phyloP scores from a whole-genome alignment of 2,797 vertebrate species.

The Gobionotothen gibberifrons region DNA sequence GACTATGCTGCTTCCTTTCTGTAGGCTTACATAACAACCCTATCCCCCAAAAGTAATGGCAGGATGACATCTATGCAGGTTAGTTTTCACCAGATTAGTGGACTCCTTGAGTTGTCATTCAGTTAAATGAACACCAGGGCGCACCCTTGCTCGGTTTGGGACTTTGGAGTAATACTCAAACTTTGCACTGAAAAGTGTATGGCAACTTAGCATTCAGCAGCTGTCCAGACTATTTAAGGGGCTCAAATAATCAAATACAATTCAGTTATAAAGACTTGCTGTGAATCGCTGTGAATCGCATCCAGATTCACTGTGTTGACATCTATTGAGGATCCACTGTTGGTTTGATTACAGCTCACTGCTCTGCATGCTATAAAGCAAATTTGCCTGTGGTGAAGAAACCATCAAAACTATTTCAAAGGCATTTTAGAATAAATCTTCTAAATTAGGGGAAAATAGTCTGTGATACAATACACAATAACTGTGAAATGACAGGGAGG shows the following conservation, averaged over 20 bases:
- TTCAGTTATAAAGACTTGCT: background rate
- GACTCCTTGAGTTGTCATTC: background rate
- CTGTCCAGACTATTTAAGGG: slow-evolving; percentile 8
- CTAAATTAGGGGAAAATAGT: slow-evolving; percentile 7
- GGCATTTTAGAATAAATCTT: slow-evolving; percentile 28
- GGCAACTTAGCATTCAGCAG: slow-evolving; percentile 12
- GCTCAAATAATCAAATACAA: background rate
- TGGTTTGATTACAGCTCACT: slow-evolving; percentile 58
- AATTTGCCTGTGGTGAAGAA: slow-evolving; percentile 49
- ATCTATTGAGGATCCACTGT: slow-evolving; percentile 13
- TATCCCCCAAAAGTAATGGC: background rate
- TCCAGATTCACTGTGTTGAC: background rate
- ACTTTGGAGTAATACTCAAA: background rate
- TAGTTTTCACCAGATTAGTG: background rate
- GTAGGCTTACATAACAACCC: background rate
- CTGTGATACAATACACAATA: slow-evolving; percentile 23
- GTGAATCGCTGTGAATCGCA: background rate
- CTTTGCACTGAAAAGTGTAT: slow-evolving; percentile 4
- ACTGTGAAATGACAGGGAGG: slow-evolving; percentile 9
- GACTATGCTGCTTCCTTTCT: background rate
- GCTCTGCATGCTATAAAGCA: slow-evolving; percentile 47
- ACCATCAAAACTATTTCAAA: slow-evolving; percentile 35
- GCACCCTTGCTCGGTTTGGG: slow-evolving; percentile 31
- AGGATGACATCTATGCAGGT: background rate
- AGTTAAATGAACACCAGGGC: slow-evolving; percentile 45